Evolutionary conservation across 2,113 vertebrate genomes (phyloP).

Genomic region (Phyllostomus discolor): DNA sequence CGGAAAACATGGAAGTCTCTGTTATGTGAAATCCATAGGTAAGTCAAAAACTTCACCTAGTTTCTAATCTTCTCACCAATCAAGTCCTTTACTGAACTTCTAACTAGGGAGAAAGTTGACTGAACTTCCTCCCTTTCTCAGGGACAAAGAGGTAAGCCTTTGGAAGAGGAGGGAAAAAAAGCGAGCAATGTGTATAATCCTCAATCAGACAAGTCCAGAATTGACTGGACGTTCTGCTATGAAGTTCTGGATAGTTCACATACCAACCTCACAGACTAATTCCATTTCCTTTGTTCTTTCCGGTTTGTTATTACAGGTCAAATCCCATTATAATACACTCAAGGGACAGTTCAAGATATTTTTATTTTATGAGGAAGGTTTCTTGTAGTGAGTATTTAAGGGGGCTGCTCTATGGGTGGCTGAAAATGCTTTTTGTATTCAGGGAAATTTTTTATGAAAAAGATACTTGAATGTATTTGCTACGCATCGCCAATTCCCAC

Average conservation of each 20-base stretch:
- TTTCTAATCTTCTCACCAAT: background rate
- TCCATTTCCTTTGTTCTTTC: background rate
- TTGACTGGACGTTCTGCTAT: background rate
- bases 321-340: background rate
- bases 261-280: background rate
- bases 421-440: background rate
- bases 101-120: background rate
- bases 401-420: background rate
- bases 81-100: background rate
- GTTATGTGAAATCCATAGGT: background rate
- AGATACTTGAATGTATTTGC: background rate
- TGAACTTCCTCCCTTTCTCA: background rate
- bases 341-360: background rate
- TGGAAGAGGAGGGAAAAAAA: background rate
- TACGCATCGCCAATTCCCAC: background rate
- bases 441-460: background rate
- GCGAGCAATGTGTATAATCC: background rate
- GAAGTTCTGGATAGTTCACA: background rate
- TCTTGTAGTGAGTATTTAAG: background rate
- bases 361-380: slow-evolving; percentile 7
- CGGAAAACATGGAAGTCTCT: background rate
- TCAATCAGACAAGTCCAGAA: background rate
- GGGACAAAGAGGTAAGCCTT: background rate
- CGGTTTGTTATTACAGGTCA: background rate
- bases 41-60: background rate